Conservation (phyloP, 2,888 invertebrate genomes). For the Melanotus villosus region DNA sequence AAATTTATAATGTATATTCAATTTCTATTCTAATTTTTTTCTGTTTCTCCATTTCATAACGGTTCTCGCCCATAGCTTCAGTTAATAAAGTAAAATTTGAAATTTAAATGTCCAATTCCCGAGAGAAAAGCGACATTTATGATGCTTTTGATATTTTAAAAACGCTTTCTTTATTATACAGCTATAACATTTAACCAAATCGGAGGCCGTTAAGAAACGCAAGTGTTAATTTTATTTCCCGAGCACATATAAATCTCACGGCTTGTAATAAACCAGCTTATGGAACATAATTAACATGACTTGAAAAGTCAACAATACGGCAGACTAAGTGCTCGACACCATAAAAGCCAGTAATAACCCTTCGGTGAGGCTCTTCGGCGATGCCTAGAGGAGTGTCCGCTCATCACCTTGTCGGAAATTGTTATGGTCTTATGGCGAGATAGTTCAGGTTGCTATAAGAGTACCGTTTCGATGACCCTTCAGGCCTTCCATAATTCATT, state of each 20-base stretch:
- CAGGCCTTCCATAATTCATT: slow-evolving; percentile 25
- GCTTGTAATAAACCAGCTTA: slow-evolving; percentile 13
- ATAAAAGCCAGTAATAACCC: slow-evolving; percentile 26
- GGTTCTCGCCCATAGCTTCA: too few relatives aligned
- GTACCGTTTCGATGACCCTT: slow-evolving; percentile 37
- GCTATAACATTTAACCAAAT: too few relatives aligned
- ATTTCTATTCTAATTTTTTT: too few relatives aligned
- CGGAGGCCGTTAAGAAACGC: too few relatives aligned
- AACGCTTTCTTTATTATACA: too few relatives aligned
- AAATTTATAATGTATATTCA: too few relatives aligned
- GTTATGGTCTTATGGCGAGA: slow-evolving; percentile 18
- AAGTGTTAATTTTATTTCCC: neutral
- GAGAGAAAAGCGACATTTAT: too few relatives aligned
- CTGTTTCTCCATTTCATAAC: too few relatives aligned
- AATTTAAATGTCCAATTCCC: too few relatives aligned
- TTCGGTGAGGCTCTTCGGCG: neutral
- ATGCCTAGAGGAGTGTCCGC: slow-evolving; percentile 27
- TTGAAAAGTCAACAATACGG: slow-evolving; percentile 37
- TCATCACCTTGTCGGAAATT: slow-evolving; percentile 43
- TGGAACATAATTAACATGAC: slow-evolving; percentile 36
- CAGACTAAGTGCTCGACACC: slow-evolving; percentile 20
- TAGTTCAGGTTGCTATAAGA: slow-evolving; percentile 14
- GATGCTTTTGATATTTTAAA: too few relatives aligned
- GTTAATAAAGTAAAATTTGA: too few relatives aligned
- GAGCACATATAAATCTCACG: slow-evolving; percentile 9